These are phyloP conservation scores for Halcyon badia DNA, from an alignment of 2,797 vertebrate genomes.

Conservation along the genomic window DNA sequence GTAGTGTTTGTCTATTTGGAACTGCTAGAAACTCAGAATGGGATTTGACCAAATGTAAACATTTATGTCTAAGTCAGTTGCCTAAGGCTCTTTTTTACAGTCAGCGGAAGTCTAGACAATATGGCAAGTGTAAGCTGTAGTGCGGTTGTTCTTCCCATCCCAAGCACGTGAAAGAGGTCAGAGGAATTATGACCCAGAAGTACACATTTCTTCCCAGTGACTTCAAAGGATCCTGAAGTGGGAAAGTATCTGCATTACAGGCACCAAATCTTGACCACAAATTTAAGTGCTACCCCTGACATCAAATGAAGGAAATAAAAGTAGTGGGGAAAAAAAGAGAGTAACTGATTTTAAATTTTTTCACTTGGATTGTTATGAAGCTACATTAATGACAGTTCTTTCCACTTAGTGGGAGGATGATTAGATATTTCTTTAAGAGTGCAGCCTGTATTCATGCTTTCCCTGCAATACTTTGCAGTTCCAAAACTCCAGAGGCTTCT, in stretches of 20 bases:
- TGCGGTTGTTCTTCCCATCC: not conserved
- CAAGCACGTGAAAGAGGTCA: not conserved
- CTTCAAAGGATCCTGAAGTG: not conserved
- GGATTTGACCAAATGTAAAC: not conserved
- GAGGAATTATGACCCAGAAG: not conserved
- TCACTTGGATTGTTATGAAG: not conserved
- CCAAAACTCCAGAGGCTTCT: conserved; percentile 87
- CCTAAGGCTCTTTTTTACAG: not conserved
- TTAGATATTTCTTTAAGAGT: not conserved
- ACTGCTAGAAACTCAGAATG: not conserved
- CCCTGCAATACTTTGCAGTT: conserved; percentile 75
- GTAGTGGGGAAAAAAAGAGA: not conserved
- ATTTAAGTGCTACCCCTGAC: not conserved
- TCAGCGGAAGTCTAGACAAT: not conserved
- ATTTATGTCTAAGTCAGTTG: not conserved
- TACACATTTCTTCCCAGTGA: not conserved
- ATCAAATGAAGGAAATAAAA: not conserved
- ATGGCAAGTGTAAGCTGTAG: not conserved
- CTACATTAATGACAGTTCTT: not conserved
- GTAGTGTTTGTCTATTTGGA: not conserved
- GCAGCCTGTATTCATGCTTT: not conserved
- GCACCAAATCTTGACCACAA: not conserved
- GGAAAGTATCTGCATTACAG: not conserved
- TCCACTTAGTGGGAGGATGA: not conserved
- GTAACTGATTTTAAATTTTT: not conserved